phyloP scores from a whole-genome alignment of 2,888 invertebrate genomes.

The Amiota mariae region DNA sequence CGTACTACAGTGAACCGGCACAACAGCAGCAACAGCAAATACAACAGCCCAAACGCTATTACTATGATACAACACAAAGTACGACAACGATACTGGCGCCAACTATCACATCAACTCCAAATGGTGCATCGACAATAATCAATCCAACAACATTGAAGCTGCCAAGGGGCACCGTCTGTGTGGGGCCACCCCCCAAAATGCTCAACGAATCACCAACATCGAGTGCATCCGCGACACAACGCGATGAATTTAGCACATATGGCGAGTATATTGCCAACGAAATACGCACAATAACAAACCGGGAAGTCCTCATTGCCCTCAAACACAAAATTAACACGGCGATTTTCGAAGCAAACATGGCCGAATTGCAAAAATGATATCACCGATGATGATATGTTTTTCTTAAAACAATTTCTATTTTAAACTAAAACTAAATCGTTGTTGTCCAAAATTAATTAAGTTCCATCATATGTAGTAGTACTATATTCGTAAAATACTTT shows the following conservation, averaged over 20 bases:
- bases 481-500: background rate
- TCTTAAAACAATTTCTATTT: background rate
- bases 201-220: conserved; percentile 41
- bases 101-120: conserved; percentile 32
- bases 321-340: conserved; percentile 79
- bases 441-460: too few species aligned
- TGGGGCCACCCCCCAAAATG: conserved; percentile 47
- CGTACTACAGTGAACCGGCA: conserved; percentile 63
- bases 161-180: conserved; percentile 48
- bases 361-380: conserved; percentile 73
- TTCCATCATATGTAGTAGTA: background rate
- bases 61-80: conserved; percentile 62
- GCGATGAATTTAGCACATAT: conserved; percentile 77
- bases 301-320: conserved; percentile 76
- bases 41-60: conserved; percentile 60
- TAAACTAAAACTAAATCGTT: too few species aligned
- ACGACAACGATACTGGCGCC: conserved; percentile 58
- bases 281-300: conserved; percentile 76
- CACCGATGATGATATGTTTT: background rate
- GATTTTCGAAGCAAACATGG: conserved; percentile 78
- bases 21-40: conserved; percentile 52
- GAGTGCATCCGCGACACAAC: conserved; percentile 37
- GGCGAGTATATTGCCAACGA: conserved; percentile 79
- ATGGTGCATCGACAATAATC: conserved; percentile 37
- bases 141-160: conserved; percentile 49